A percentile compares a stretch with the other conserved stretches of the same genome.
Conservation (phyloP, 1,140 invertebrate species). For the Drosophila nasuta region DNA sequence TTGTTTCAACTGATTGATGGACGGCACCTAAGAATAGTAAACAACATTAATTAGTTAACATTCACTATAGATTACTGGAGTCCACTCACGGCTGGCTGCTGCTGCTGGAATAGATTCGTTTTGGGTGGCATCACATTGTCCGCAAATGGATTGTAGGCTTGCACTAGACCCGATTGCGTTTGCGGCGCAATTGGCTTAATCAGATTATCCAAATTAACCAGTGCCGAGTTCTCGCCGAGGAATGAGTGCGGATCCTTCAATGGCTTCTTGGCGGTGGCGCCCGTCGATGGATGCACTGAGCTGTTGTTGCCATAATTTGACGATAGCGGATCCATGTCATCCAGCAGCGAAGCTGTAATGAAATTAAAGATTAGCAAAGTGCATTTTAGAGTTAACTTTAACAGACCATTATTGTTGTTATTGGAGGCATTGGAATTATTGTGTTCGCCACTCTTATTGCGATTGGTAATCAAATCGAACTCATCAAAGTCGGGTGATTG, state of each 20-base stretch:
- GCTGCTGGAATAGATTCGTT: conserved; percentile 85
- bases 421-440: conserved; percentile 77
- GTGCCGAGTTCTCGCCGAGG: conserved; percentile 95
- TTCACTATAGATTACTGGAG: background rate
- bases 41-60: background rate
- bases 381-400: background rate
- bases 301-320: conserved; percentile 66
- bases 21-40: conserved; percentile 76
- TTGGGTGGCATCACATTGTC: conserved; percentile 82
- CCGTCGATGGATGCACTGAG: conserved; percentile 69
- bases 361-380: background rate
- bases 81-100: conserved; percentile 82
- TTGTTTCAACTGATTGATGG: conserved; percentile 87
- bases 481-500: conserved; percentile 91
- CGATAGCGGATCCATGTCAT: conserved; percentile 82
- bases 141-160: conserved; percentile 84
- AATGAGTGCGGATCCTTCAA: conserved; percentile 97
- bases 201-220: conserved; percentile 98
- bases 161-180: conserved; percentile 57
- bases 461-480: conserved; percentile 92
- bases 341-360: conserved; percentile 73
- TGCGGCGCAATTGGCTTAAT: conserved; percentile 88
- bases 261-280: conserved; percentile 81
- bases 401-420: conserved; percentile 84
- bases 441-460: conserved; percentile 85